Percentiles rank a stretch among this genome's conserved stretches.
phyloP scores from a whole-genome alignment of 2,797 vertebrate species.

The Clarias laeviceps region DNA sequence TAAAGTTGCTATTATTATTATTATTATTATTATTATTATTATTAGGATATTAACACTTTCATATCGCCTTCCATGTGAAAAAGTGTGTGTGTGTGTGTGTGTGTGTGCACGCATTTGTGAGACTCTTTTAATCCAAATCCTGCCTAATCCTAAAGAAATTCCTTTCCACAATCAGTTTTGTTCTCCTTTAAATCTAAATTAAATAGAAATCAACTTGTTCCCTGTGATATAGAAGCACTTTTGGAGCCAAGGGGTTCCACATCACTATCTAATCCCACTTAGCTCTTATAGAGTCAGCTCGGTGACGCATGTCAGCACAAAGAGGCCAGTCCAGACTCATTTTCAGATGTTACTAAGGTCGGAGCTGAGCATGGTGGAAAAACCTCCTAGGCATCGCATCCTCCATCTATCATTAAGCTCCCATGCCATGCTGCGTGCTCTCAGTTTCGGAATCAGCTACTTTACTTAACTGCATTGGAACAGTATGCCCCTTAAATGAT shows the following conservation, averaged over 20 bases:
- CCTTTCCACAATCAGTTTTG: neutral
- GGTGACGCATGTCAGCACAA: neutral
- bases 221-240: neutral
- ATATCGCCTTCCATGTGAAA: neutral
- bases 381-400: neutral
- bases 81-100: neutral
- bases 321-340: neutral
- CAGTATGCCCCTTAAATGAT: neutral
- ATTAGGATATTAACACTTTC: neutral
- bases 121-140: neutral
- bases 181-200: neutral
- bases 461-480: neutral
- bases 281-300: neutral
- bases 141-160: neutral
- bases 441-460: neutral
- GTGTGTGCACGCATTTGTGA: no score
- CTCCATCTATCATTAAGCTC: neutral
- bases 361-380: neutral
- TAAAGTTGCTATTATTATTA: neutral
- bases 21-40: neutral
- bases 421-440: neutral
- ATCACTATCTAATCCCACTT: neutral
- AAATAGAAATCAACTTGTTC: neutral
- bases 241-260: neutral
- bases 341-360: slow-evolving; percentile 4